Conservation (phyloP, 2,888 invertebrate genomes). For the Philereme vetulata region DNA sequence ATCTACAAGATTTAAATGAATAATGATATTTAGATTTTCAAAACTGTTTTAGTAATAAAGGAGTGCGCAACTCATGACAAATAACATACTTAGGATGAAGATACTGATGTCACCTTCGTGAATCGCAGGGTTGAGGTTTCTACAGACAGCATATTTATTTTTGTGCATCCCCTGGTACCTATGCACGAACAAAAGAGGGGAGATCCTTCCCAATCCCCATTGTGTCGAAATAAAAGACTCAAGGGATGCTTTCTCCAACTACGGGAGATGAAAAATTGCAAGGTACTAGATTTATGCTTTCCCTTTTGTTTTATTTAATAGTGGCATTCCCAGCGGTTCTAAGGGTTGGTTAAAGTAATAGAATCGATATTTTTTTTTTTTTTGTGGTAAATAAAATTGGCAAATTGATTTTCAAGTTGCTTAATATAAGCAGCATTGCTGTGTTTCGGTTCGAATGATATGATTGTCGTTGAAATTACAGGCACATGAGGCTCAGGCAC, state of each 20-base stretch:
- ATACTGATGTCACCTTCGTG: too few species aligned
- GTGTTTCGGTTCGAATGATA: too few species aligned
- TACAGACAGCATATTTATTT: slow-evolving; percentile 18
- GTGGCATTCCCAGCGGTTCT: slow-evolving; percentile 23
- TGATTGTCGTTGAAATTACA: too few species aligned
- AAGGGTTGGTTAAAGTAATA: not conserved
- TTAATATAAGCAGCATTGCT: too few species aligned
- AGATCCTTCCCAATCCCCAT: slow-evolving; percentile 24
- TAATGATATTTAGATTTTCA: too few species aligned
- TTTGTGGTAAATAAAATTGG: not conserved
- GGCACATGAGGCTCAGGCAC: too few species aligned
- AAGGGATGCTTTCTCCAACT: slow-evolving; percentile 17
- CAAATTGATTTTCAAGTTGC: not conserved
- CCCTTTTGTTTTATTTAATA: slow-evolving; percentile 35
- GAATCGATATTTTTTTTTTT: not conserved
- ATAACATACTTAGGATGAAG: too few species aligned
- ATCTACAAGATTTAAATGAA: too few species aligned
- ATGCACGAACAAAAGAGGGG: slow-evolving; percentile 35
- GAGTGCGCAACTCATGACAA: too few species aligned
- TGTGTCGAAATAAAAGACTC: slow-evolving; percentile 36
- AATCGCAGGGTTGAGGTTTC: not conserved
- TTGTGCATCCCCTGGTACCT: slow-evolving; percentile 12
- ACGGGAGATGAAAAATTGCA: slow-evolving; percentile 37
- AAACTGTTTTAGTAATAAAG: too few species aligned
- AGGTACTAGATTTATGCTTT: slow-evolving; percentile 33